These are phyloP conservation scores for Mimumesa dahlbomi DNA, from an alignment of 2,888 invertebrate genomes.

Conservation along the genomic window DNA sequence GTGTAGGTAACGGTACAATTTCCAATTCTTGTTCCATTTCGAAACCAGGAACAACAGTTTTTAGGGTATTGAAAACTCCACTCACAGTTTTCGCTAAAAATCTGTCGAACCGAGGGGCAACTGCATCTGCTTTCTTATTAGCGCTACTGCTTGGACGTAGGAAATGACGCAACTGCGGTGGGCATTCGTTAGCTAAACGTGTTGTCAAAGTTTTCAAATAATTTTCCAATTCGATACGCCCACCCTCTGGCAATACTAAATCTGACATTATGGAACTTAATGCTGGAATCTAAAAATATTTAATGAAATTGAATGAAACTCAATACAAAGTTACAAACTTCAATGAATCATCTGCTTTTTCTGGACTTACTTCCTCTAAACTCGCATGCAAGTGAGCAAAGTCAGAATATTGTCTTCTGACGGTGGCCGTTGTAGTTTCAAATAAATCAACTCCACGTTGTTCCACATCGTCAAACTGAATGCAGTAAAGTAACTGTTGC, in stretches of 20 bases:
- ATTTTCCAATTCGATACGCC: conserved; percentile 73
- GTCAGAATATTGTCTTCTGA: conserved; percentile 74
- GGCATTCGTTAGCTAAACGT: conserved; percentile 70
- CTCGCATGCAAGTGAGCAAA: conserved; percentile 73
- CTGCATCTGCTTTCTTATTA: conserved; percentile 80
- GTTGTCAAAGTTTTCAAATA: conserved; percentile 73
- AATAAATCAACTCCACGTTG: conserved; percentile 75
- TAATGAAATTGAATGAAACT: conserved; percentile 8
- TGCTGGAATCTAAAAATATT: conserved; percentile 61
- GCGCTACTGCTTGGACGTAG: conserved; percentile 75
- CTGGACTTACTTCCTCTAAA: conserved; percentile 68
- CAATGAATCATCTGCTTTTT: too few species aligned
- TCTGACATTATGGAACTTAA: conserved; percentile 68
- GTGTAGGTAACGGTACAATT: conserved; percentile 66
- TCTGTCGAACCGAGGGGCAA: conserved; percentile 83
- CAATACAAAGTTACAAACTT: background rate
- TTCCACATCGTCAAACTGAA: conserved; percentile 77
- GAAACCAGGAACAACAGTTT: conserved; percentile 85
- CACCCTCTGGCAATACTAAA: conserved; percentile 74
- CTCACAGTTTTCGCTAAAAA: conserved; percentile 89
- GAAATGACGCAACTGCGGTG: conserved; percentile 74
- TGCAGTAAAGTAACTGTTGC: conserved; percentile 76
- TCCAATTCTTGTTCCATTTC: conserved; percentile 79
- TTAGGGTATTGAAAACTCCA: conserved; percentile 89
- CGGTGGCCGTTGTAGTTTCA: conserved; percentile 76